Conservation (phyloP, 2,888 invertebrate species). For the Melipona beecheii region DNA sequence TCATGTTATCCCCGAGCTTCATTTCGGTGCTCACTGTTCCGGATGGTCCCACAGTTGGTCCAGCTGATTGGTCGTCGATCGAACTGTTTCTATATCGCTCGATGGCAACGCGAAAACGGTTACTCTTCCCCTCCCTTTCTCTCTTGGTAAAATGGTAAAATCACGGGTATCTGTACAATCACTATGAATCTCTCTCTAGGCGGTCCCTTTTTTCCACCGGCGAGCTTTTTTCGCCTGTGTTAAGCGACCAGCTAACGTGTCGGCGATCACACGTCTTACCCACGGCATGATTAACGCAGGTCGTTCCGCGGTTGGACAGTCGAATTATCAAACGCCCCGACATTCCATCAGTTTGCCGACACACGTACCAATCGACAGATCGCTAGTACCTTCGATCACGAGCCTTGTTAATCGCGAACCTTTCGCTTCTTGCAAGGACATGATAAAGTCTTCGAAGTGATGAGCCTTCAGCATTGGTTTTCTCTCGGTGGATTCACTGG, state of each 20-base stretch:
- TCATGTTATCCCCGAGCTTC: conserved; percentile 80
- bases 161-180: conserved; percentile 22
- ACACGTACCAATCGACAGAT: conserved; percentile 18
- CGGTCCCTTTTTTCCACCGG: conserved; percentile 14
- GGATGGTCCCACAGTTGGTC: conserved; percentile 41
- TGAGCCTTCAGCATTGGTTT: no score
- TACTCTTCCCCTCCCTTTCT: background rate
- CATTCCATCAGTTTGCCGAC: background rate
- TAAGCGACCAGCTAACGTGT: conserved; percentile 9
- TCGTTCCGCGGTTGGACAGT: conserved; percentile 24
- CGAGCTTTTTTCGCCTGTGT: conserved; percentile 36
- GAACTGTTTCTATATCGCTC: background rate
- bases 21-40: conserved; percentile 63
- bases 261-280: conserved; percentile 8
- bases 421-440: background rate
- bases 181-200: conserved; percentile 16
- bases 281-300: conserved; percentile 43
- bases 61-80: background rate
- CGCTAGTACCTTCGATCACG: conserved; percentile 22
- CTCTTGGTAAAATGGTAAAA: background rate
- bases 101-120: background rate
- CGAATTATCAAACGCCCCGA: conserved; percentile 21
- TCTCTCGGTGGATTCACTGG: no score
- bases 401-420: background rate
- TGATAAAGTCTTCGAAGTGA: no score